Evolutionary conservation across 2,888 invertebrate genomes (phyloP).

Genomic region (Sabatieria punctata): DNA sequence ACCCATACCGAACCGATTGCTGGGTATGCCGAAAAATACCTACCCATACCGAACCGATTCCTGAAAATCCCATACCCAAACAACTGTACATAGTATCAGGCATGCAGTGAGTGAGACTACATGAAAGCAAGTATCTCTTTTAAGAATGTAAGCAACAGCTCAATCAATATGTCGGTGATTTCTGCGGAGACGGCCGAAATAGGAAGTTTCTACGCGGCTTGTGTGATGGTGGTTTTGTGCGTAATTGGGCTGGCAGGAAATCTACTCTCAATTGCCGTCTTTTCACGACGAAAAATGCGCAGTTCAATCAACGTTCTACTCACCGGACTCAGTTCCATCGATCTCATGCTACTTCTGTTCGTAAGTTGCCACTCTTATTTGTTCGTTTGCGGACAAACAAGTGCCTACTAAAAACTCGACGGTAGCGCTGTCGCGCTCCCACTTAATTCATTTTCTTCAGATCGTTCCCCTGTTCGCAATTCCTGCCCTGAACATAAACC

Average conservation of each 20-base stretch:
- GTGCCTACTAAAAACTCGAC: no score
- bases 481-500: neutral
- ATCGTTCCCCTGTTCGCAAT: neutral
- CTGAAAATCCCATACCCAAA: no score
- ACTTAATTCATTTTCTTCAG: no score
- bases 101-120: no score
- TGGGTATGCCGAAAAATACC: no score
- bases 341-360: conserved; percentile 1
- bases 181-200: neutral
- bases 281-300: conserved; percentile 3
- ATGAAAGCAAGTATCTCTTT: no score
- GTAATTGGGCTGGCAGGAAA: neutral
- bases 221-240: conserved; percentile 1
- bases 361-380: neutral
- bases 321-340: conserved; percentile 2
- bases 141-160: no score
- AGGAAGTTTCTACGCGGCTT: conserved; percentile 1
- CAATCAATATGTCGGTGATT: neutral
- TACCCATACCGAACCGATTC: no score
- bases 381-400: no score
- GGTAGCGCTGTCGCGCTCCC: neutral
- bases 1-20: no score
- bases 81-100: no score
- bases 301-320: conserved; percentile 6
- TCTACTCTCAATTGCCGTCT: neutral